These are phyloP conservation scores for Andrena chrysosceles DNA, from an alignment of 2,888 invertebrate genomes.

Conservation along the genomic window DNA sequence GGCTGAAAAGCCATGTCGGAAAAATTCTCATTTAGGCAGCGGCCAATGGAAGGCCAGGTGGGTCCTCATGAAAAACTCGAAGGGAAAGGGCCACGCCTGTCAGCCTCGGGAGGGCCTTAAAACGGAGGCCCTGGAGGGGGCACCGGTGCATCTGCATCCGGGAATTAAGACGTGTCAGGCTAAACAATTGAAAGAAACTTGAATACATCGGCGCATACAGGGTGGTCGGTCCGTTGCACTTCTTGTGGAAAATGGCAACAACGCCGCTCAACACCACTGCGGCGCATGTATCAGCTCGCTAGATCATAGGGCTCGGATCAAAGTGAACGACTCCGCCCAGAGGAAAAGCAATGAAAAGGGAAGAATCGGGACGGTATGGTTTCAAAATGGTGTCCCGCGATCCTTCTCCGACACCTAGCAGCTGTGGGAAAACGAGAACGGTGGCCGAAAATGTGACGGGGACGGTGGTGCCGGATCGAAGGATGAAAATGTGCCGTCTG, in stretches of 20 bases:
- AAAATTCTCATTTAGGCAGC: slow-evolving; percentile 67
- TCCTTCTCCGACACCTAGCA: neutral
- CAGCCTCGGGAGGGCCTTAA: slow-evolving; percentile 44
- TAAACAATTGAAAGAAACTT: slow-evolving; percentile 12
- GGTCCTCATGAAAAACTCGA: slow-evolving; percentile 64
- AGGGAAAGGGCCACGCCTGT: slow-evolving; percentile 68
- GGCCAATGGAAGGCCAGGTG: slow-evolving; percentile 60
- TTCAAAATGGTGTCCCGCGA: slow-evolving; percentile 1
- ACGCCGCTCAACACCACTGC: neutral
- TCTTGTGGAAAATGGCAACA: neutral
- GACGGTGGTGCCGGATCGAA: neutral
- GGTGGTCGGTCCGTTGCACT: neutral
- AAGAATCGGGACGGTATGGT: neutral
- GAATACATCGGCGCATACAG: neutral
- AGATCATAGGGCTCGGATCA: neutral
- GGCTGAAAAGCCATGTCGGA: slow-evolving; percentile 59
- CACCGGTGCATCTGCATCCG: slow-evolving; percentile 53
- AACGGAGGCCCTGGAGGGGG: slow-evolving; percentile 16
- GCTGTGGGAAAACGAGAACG: neutral
- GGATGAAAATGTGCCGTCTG: slow-evolving; percentile 23
- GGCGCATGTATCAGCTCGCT: neutral
- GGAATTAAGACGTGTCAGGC: slow-evolving; percentile 35
- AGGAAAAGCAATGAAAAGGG: slow-evolving; percentile 33
- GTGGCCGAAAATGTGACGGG: neutral
- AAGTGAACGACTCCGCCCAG: slow-evolving; percentile 51